Evolutionary conservation across 2,888 invertebrate genomes (phyloP), one percentile per base, ranked within the genome.

Genomic region (Papilio protenor): DNA sequence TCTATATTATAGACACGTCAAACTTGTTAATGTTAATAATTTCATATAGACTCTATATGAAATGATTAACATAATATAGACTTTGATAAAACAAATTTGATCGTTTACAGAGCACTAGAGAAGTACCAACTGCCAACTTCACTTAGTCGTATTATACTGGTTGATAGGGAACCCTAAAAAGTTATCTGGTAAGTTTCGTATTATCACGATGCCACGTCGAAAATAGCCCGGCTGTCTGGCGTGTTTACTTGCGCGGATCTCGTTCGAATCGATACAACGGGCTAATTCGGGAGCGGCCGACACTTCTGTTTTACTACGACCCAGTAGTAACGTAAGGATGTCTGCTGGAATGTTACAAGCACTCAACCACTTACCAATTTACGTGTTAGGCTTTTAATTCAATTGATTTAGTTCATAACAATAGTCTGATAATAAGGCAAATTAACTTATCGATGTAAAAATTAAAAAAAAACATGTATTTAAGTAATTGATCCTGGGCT

Each of bases 261-360:
- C 74, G 69, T 77, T 59, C 66, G 49, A 78, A 75, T 78, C 75
- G 75, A 78, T 78, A 78, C 77, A 78, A 75, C 77, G 77, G 59
- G 61, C 77, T 78, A 78, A 78, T 75, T 78, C 64, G 70, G 74
- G 74, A 71, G 71, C 77, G 52, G 64, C 76, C 75, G 77, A 78
- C 71, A 78, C 71, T 78, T 74, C 45, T 77, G 77, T 75, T 78
- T 78, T 78, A 78, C 75, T 78, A 78, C 77, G 64, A 71, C 64
- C 27, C 27, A 71, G 49, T 71, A 75, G 77, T 78, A 77, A 57
- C 73, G 73, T 70, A 78, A 71, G 61, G 23, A 18, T 61, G 52
- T 61, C 21, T 21, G 23, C 27, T 49, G 18, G 49, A 76, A 57
- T 57, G 23, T 76, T 40, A 61, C 33, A 72, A n/a, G 55, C 18